phyloP scores from a whole-genome alignment of 2,888 invertebrate species.

The Eucera pruinosa region DNA sequence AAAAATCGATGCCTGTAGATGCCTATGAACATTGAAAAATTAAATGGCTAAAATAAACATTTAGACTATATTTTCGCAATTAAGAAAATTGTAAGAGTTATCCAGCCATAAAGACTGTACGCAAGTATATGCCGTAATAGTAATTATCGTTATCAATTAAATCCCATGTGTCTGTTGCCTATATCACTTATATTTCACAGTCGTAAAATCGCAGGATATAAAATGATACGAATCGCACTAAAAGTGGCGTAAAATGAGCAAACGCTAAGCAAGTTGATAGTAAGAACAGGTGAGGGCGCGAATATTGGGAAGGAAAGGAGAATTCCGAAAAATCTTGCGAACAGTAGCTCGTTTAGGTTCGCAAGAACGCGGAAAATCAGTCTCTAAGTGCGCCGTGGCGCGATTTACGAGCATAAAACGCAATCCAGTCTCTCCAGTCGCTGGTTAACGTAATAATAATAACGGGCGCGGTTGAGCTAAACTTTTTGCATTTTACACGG shows the following conservation, averaged over 20 bases:
- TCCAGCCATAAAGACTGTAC: no score
- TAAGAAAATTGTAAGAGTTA: no score
- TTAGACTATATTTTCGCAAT: no score
- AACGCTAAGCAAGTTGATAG: slow-evolving; percentile 49
- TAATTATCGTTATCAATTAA: slow-evolving; percentile 1
- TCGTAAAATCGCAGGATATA: not conserved
- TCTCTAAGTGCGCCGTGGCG: slow-evolving; percentile 9
- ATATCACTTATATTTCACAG: not conserved
- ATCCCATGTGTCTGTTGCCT: not conserved
- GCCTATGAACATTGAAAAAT: no score
- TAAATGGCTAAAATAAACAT: no score
- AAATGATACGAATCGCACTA: not conserved
- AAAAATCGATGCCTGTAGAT: no score
- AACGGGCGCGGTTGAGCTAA: slow-evolving; percentile 35
- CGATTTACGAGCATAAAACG: slow-evolving; percentile 48
- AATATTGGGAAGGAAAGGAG: slow-evolving; percentile 2
- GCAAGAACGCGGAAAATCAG: slow-evolving; percentile 32
- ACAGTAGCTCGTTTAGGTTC: slow-evolving; percentile 4
- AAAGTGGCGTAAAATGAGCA: not conserved
- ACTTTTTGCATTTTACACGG: slow-evolving; percentile 52
- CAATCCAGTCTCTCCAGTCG: slow-evolving; percentile 26
- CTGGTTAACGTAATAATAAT: slow-evolving; percentile 54
- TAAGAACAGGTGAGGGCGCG: not conserved
- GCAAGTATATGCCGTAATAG: no score
- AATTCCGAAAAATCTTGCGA: slow-evolving; percentile 28